A percentile compares a stretch with the other conserved stretches of the same genome.
Evolutionary conservation across 2,888 invertebrate genomes (phyloP).

Genomic region (Blastobasis lacticolella): DNA sequence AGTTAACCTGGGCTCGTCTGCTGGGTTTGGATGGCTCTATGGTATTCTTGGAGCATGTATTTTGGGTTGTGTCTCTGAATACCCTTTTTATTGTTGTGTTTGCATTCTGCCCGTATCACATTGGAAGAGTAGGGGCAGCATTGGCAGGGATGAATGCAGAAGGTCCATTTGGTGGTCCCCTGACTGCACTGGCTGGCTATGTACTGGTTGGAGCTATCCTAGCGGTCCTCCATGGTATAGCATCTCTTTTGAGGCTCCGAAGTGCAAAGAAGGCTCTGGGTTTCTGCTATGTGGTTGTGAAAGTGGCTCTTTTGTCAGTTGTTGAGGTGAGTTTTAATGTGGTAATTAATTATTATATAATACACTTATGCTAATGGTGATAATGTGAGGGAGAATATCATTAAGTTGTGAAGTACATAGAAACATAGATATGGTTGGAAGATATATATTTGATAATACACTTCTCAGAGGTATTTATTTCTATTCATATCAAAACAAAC

Average conservation of each 20-base stretch:
- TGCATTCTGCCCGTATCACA: slow-evolving; percentile 97
- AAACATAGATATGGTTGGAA: too few species aligned
- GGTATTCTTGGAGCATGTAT: slow-evolving; percentile 98
- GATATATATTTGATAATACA: too few species aligned
- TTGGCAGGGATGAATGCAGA: slow-evolving; percentile 65
- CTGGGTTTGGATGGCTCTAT: slow-evolving; percentile 97
- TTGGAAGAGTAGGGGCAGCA: slow-evolving; percentile 89
- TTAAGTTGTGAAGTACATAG: too few species aligned
- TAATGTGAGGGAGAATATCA: too few species aligned
- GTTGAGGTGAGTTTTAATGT: slow-evolving; percentile 83
- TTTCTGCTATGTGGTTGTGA: slow-evolving; percentile 91
- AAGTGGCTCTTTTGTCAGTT: slow-evolving; percentile 94
- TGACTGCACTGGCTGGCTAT: slow-evolving; percentile 95
- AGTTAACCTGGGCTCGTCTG: slow-evolving; percentile 97
- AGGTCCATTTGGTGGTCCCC: slow-evolving; percentile 93
- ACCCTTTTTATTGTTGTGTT: slow-evolving; percentile 97
- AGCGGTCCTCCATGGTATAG: slow-evolving; percentile 88
- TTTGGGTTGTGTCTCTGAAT: slow-evolving; percentile 98
- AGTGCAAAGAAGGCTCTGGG: slow-evolving; percentile 90
- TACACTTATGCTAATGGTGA: too few species aligned
- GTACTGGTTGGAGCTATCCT: slow-evolving; percentile 89
- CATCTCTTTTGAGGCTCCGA: slow-evolving; percentile 85
- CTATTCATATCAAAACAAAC: too few species aligned
- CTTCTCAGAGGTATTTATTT: too few species aligned
- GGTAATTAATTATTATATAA: not conserved